Evolutionary conservation across 1,140 invertebrate species (phyloP), one percentile per base, ranked within the genome.

Genomic region (Archivesica marissinica): DNA sequence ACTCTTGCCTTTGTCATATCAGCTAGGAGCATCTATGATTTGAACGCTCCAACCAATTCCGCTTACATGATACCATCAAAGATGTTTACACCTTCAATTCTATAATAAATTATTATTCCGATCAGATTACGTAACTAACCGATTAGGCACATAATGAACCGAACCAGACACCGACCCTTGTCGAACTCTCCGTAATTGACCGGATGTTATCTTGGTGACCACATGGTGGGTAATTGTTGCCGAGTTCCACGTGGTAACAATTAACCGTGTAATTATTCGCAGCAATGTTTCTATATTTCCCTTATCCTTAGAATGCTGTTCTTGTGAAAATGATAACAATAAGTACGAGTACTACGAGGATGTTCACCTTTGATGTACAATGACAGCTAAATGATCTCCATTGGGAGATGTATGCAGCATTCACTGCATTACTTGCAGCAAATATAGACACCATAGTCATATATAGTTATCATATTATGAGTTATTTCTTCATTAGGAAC

Each of bases 131-230:
- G 41, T 72, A 72, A 72, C 11, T 47, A 47, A 33, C 39, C 41
- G 68, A 72, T 72, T 47, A 47, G 28, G 28, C 41, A 47, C 68
- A 44, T 72, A 72, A 72, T 72, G 39, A 50, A 2, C 41, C 41
- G 68, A 72, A 72, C 41, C 68, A 72, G 68, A 72, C 25, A 44
- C 39, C 39, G 28, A 3, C 28, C 25, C 39, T 17, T 28, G n/a
- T 50, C 25, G 68, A 72, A 47, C 17, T 30, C 4, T 28, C 39
- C 68, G 39, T 72, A 47, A 33, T 47, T 50, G 68, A 72, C 39
- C 23, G 68, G 68, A n/a, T 33, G 35, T 72, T 72, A 72, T 72
- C 68, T 47, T 50, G 50, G n/a, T 72, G 68, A 72, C 68, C 68
- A 50, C 39, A 72, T 72, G 41, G 68, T 50, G 68, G 44, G 30